Percentiles rank a stretch among this genome's conserved stretches.
Conservation (phyloP, 2,113 vertebrate species). For the Lepus americanus region DNA sequence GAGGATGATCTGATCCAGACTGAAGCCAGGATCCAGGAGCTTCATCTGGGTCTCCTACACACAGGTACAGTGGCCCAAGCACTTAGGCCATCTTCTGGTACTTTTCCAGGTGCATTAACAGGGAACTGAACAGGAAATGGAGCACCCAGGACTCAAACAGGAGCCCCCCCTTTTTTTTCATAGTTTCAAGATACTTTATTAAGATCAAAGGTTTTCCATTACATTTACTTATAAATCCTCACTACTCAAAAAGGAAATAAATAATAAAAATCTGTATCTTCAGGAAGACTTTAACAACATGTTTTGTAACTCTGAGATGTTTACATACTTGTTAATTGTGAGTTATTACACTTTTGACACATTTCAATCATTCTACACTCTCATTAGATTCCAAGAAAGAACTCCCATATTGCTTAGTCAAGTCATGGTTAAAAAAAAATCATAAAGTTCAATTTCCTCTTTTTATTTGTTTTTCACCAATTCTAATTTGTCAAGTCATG, state of each 20-base stretch:
- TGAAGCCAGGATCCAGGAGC: too few species aligned
- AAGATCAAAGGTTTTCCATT: constrained; percentile 83
- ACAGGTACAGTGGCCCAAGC: too few species aligned
- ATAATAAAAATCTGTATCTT: constrained; percentile 68
- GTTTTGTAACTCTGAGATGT: constrained; percentile 14
- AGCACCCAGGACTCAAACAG: too few species aligned
- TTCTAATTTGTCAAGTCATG: not conserved
- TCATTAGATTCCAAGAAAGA: not conserved
- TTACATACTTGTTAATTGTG: constrained; percentile 61
- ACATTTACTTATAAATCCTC: constrained; percentile 80
- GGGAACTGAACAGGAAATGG: too few species aligned
- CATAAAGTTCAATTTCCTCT: constrained; percentile 6
- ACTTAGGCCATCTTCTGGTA: too few species aligned
- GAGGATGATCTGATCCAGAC: too few species aligned
- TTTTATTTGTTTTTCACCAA: constrained; percentile 16
- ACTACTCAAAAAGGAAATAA: constrained; percentile 82
- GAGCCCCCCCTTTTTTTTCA: not conserved
- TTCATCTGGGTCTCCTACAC: too few species aligned
- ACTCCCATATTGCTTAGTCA: not conserved
- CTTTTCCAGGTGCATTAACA: too few species aligned
- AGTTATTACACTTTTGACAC: constrained; percentile 49
- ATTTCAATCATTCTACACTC: constrained; percentile 58
- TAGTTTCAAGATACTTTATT: constrained; percentile 82
- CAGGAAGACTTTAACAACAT: constrained; percentile 59
- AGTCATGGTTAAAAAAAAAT: constrained; percentile 18